Evolutionary conservation across 2,113 vertebrate species (phyloP), one percentile per base, ranked within the genome.

Genomic region (Drymodes brunneopygia): DNA sequence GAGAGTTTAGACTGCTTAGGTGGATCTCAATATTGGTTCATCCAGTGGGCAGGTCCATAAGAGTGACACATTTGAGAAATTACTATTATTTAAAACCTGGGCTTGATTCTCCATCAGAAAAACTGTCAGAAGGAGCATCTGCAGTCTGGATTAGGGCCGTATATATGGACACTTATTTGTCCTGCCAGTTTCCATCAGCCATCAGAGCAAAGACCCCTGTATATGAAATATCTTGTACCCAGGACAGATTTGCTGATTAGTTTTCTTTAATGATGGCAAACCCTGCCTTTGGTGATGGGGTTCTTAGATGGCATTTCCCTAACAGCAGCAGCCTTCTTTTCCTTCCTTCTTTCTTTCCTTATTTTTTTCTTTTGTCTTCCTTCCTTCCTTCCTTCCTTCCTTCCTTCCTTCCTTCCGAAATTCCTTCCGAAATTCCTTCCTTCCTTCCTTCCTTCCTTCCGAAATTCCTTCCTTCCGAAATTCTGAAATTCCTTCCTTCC

Each of bases 61-160:
- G 20, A 66, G 64, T 56, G 86, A 86, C 88, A 20, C 28, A 35
- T 86, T 84, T 81, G 51, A 84, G 67, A 78, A 85, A 56, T 81
- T 20, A 40, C 48, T 81, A 4, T 78, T 81, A 78, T 71, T 88
- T 81, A 56, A 79, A 86, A 48, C 29, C 51, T 57, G 31, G 27
- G 17, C 1, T 2, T 60, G 75, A 62, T 92, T 78, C 7, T 51
- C 21, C 12, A 5, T 81, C 61, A 81, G 65, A 40, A 67, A 89
- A 84, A 75, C 88, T 89, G 80, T 74, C 56, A 69, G 54, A 65
- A 62, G 16, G 9, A 33, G 27, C 3, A 2, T 3, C 2, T 9
- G 1, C 44, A 47, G 62, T n/a, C 61, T 65, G 29, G 64, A 36
- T 20, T 20, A 48, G 21, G 29, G 35, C 15, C 2, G 0, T 45